Conservation (phyloP, 2,797 vertebrate species). For the Smutsia temminckii region DNA sequence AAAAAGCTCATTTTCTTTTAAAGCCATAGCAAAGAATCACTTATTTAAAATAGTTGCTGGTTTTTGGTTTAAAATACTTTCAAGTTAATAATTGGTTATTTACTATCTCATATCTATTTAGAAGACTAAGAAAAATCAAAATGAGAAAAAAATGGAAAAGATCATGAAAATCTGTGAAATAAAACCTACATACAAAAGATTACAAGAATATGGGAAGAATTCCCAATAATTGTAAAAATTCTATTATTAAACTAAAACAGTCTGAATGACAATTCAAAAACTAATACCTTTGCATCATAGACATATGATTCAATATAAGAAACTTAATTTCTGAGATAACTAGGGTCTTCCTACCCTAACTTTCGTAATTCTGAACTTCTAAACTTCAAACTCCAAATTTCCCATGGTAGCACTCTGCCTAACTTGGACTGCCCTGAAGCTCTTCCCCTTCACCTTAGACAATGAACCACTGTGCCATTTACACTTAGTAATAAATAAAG, state of each 20-base stretch:
- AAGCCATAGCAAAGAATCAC: background rate
- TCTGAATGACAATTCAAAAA: background rate
- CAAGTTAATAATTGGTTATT: background rate
- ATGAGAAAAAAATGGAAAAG: background rate
- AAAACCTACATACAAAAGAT: background rate
- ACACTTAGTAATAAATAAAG: background rate
- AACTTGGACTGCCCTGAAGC: background rate
- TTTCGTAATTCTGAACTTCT: background rate
- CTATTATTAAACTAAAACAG: background rate
- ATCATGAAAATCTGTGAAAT: background rate
- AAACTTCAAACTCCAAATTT: background rate
- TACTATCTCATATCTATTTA: background rate
- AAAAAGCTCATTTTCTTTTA: background rate
- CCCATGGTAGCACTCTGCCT: background rate
- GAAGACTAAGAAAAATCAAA: background rate
- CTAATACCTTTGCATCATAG: background rate
- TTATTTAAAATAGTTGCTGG: background rate
- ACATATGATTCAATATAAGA: background rate
- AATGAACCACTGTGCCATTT: background rate
- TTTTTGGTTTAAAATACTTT: background rate
- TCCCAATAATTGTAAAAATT: background rate
- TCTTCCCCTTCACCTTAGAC: background rate
- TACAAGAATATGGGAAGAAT: background rate
- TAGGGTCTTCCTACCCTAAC: background rate
- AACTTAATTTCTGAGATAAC: background rate